phyloP scores from a whole-genome alignment of 2,113 vertebrate species.

The Pomatorhinus ruficollis region DNA sequence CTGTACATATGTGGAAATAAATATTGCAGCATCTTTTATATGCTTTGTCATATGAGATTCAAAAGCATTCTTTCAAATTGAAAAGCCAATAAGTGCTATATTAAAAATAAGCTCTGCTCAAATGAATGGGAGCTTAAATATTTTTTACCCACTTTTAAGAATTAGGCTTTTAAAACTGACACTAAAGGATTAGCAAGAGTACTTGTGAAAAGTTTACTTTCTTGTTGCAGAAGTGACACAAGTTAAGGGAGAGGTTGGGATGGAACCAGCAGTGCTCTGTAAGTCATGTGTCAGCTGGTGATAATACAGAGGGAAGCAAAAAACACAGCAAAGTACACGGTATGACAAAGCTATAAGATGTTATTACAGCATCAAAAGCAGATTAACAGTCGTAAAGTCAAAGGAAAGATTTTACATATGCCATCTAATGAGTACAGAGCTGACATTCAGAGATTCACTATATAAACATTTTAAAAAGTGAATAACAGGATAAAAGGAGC shows the following conservation, averaged over 20 bases:
- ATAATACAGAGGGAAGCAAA: not conserved
- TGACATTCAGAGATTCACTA: not conserved
- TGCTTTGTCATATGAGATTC: not conserved
- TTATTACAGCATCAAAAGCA: not conserved
- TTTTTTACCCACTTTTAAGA: not conserved
- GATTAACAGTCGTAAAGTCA: not conserved
- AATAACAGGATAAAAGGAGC: not conserved
- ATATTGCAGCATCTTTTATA: not conserved
- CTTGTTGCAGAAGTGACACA: not conserved
- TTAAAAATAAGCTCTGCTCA: not conserved
- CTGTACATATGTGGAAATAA: not conserved
- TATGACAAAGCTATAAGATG: not conserved
- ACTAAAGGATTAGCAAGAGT: not conserved
- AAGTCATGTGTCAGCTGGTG: not conserved
- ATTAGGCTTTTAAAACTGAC: not conserved
- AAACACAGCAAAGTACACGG: fast-evolving
- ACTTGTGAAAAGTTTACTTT: not conserved
- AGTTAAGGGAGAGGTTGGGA: not conserved
- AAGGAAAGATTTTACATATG: not conserved
- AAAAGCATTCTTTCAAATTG: not conserved
- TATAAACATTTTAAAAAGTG: not conserved
- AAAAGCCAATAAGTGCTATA: not conserved
- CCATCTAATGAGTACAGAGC: not conserved
- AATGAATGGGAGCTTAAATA: not conserved
- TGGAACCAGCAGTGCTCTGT: fast-evolving